A percentile compares a stretch with the other conserved stretches of the same genome.
Evolutionary conservation across 2,113 vertebrate species (phyloP).

Genomic region (Alexandromys fortis): DNA sequence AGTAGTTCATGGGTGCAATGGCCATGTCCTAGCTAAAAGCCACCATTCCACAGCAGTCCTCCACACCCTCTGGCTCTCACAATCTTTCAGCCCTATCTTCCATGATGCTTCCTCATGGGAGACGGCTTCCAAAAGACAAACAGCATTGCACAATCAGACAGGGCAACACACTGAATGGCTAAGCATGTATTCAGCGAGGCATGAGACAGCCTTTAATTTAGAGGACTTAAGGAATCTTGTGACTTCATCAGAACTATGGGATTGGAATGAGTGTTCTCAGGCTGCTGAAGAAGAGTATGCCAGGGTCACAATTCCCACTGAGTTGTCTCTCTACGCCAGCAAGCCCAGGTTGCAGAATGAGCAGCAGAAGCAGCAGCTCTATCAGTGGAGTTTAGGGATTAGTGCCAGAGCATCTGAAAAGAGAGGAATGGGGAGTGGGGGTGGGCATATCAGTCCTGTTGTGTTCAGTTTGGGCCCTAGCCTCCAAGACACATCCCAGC

Average conservation of each 20-base stretch:
- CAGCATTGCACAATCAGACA: background rate
- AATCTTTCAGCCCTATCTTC: background rate
- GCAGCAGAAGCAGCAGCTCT: accelerated
- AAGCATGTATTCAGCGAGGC: background rate
- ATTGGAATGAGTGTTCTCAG: no score
- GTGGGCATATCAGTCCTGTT: background rate
- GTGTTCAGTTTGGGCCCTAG: background rate
- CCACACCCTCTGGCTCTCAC: background rate
- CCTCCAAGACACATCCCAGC: background rate
- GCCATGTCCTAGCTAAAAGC: background rate
- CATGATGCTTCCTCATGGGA: background rate
- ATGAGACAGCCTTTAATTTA: background rate
- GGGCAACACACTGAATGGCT: background rate
- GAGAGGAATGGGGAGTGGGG: background rate
- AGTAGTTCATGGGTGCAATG: background rate
- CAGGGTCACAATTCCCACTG: background rate
- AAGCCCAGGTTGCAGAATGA: background rate
- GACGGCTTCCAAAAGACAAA: background rate
- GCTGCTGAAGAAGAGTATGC: background rate
- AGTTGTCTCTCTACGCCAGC: background rate
- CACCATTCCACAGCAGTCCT: background rate
- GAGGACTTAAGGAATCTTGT: background rate
- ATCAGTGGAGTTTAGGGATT: background rate
- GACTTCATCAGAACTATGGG: background rate
- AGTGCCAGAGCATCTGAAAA: background rate